Evolutionary conservation across 64 coral and sea anemone genomes (phyloP).

Genomic region (Hydrozoanthus tunicans): DNA sequence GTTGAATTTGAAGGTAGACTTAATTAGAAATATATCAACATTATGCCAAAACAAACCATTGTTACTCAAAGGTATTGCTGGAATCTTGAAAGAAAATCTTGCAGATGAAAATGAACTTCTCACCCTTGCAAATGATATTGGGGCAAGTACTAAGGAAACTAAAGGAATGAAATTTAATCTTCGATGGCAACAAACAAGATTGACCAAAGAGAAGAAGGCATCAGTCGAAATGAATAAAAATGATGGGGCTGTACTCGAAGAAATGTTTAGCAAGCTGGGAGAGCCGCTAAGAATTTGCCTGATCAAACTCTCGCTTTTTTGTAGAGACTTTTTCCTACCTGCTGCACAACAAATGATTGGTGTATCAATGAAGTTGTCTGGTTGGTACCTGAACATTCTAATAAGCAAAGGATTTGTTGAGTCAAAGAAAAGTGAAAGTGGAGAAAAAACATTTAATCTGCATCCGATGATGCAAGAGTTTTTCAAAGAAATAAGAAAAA

Average conservation of each 20-base stretch:
- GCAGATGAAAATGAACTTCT: slow-evolving; percentile 3
- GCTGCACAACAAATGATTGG: slow-evolving; percentile 36
- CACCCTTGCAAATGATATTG: not conserved
- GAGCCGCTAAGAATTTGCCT: slow-evolving; percentile 8
- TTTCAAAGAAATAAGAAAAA: slow-evolving; percentile 11
- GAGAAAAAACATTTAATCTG: slow-evolving; percentile 23
- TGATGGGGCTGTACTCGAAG: not conserved
- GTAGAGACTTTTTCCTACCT: slow-evolving; percentile 27
- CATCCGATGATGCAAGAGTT: slow-evolving; percentile 43
- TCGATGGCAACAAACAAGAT: not conserved
- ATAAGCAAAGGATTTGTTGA: slow-evolving; percentile 12
- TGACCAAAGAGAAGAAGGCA: not conserved
- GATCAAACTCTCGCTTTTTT: slow-evolving; percentile 50
- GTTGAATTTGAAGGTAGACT: not conserved
- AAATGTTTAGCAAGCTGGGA: slow-evolving; percentile 16
- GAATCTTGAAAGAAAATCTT: slow-evolving; percentile 15
- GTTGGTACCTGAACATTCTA: slow-evolving; percentile 18
- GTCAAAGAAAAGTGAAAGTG: not conserved
- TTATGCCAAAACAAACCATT: slow-evolving; percentile 26
- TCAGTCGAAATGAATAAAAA: not conserved
- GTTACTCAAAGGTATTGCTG: slow-evolving; percentile 1
- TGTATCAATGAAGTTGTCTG: not conserved
- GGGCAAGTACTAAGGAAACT: not conserved
- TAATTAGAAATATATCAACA: not conserved
- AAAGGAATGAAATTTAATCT: not conserved